phyloP scores from a whole-genome alignment of 2,113 vertebrate genomes.

The Eulacestoma nigropectus region DNA sequence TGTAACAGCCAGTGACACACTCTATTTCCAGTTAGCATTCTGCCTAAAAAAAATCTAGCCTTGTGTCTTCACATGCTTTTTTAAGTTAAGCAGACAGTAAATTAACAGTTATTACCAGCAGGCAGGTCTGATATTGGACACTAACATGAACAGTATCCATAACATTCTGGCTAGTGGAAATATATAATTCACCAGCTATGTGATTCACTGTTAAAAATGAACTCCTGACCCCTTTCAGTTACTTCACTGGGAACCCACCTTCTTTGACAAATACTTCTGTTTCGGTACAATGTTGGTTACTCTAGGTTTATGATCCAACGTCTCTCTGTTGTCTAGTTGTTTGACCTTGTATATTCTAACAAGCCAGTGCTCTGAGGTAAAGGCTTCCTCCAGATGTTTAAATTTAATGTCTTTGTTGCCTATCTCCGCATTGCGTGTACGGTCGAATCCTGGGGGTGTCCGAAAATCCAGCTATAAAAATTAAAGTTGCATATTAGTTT shows the following conservation, averaged over 20 bases:
- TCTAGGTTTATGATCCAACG: slow-evolving; percentile 87
- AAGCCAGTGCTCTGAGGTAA: slow-evolving; percentile 98
- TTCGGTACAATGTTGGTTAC: slow-evolving; percentile 85
- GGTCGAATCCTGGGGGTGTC: slow-evolving; percentile 94
- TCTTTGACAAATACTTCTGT: slow-evolving; percentile 97
- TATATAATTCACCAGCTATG: slow-evolving; percentile 28
- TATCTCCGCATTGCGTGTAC: slow-evolving; percentile 96
- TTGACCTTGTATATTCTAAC: slow-evolving; percentile 98
- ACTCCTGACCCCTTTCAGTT: not conserved
- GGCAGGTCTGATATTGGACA: slow-evolving; percentile 37
- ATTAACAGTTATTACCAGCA: slow-evolving; percentile 38
- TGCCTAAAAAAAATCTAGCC: slow-evolving; percentile 55
- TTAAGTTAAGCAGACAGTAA: slow-evolving; percentile 38
- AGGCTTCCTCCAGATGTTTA: slow-evolving; percentile 95
- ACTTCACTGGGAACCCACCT: slow-evolving; percentile 76
- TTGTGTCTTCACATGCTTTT: slow-evolving; percentile 67
- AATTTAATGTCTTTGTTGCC: slow-evolving; percentile 98
- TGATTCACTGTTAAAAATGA: slow-evolving; percentile 34
- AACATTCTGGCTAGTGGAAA: slow-evolving; percentile 47
- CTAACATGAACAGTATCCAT: slow-evolving; percentile 21
- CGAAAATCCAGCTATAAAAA: slow-evolving; percentile 90
- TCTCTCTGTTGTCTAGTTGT: slow-evolving; percentile 89
- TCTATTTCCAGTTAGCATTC: slow-evolving; percentile 49
- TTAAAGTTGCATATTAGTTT: not conserved
- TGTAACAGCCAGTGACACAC: slow-evolving; percentile 50